phyloP scores from a whole-genome alignment of 2,888 invertebrate species.

The Euclidia mi region DNA sequence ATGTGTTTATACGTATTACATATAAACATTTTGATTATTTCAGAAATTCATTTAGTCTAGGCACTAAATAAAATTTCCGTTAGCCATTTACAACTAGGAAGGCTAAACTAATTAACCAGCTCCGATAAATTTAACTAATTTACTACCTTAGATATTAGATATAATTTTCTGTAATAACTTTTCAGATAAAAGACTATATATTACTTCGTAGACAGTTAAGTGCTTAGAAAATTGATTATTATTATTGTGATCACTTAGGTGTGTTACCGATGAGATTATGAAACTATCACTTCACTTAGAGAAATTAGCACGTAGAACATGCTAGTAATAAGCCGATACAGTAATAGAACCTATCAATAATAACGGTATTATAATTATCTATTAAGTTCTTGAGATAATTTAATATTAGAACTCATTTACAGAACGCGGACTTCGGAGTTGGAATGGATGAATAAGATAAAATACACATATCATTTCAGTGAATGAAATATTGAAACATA shows the following conservation, averaged over 20 bases:
- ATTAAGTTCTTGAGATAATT: no score
- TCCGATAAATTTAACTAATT: slow-evolving; percentile 45
- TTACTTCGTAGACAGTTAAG: slow-evolving; percentile 32
- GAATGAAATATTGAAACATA: slow-evolving; percentile 50
- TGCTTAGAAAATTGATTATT: slow-evolving; percentile 16
- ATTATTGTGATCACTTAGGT: background rate
- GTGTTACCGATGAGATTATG: background rate
- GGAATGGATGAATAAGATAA: slow-evolving; percentile 35
- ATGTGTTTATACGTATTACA: no score
- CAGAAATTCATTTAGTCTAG: no score
- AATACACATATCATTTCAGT: slow-evolving; percentile 39
- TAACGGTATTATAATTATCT: no score
- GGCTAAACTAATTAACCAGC: slow-evolving; percentile 9
- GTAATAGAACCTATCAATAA: no score
- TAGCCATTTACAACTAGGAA: background rate
- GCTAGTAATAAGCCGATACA: no score
- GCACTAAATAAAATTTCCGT: no score
- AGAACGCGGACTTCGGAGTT: background rate
- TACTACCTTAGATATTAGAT: slow-evolving; percentile 33
- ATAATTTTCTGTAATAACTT: slow-evolving; percentile 45
- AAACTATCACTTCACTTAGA: no score
- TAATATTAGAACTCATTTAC: no score
- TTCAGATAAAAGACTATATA: slow-evolving; percentile 44
- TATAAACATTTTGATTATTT: no score
- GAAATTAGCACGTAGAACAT: no score